phyloP scores from a whole-genome alignment of 2,113 vertebrate genomes.

The Heterotis niloticus region DNA sequence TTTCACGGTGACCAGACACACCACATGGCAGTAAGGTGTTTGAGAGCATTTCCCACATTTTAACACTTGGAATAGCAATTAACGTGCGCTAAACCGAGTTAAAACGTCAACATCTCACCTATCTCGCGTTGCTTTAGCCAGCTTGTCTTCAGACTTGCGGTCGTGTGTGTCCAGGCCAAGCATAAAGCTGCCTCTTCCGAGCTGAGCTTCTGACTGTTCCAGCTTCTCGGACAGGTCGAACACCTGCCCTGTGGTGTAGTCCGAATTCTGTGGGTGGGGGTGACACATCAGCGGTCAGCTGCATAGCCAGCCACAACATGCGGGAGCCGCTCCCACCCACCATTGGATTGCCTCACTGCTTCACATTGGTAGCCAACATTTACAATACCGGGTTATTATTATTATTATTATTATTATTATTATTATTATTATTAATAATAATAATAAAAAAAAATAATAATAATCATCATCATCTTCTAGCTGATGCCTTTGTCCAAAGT shows the following conservation, averaged over 20 bases:
- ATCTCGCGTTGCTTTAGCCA: constrained; percentile 95
- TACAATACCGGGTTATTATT: no score
- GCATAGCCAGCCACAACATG: background rate
- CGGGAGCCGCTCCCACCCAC: background rate
- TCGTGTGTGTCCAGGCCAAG: constrained; percentile 94
- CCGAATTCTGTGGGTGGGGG: constrained; percentile 77
- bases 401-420: no score
- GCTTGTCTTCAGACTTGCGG: constrained; percentile 96
- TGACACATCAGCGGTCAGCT: background rate
- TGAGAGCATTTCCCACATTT: no score
- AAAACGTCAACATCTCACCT: constrained; percentile 65
- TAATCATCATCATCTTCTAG: no score
- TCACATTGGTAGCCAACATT: no score
- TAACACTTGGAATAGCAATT: no score
- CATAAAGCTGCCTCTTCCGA: constrained; percentile 96
- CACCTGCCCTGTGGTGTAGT: constrained; percentile 96
- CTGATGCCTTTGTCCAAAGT: no score
- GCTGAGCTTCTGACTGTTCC: constrained; percentile 95
- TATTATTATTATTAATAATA: no score
- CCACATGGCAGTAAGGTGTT: no score
- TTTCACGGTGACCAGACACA: no score
- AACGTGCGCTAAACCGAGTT: no score
- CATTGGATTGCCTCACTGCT: background rate
- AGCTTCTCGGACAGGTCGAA: constrained; percentile 97
- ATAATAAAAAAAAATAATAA: no score